Percentiles rank a stretch among this genome's conserved stretches.
These are phyloP conservation scores for Cynocephalus volans DNA, from an alignment of 2,113 vertebrate genomes.

Conservation along the genomic window DNA sequence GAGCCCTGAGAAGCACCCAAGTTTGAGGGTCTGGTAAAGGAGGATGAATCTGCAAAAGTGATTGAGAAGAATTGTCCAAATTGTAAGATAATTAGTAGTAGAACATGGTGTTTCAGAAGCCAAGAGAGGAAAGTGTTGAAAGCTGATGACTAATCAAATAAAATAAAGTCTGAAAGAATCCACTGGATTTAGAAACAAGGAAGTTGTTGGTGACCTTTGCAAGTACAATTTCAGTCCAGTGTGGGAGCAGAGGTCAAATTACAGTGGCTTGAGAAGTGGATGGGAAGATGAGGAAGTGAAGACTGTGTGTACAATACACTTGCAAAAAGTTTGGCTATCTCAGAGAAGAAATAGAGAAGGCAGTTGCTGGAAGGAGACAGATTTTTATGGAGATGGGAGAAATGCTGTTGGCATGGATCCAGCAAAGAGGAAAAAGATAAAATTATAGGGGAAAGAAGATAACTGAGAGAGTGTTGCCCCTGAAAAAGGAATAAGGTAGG, in stretches of 20 bases:
- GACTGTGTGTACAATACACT: background rate
- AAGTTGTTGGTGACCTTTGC: constrained; percentile 43
- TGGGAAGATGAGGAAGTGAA: constrained; percentile 13
- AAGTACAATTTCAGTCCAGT: constrained; percentile 21
- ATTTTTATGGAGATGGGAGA: constrained; percentile 51
- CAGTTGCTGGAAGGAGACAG: background rate
- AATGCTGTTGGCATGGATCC: background rate
- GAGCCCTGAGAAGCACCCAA: background rate
- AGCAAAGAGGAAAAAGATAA: constrained; percentile 45
- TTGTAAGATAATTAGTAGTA: background rate
- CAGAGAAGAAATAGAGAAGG: background rate
- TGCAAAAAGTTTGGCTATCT: background rate
- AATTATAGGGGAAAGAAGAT: background rate
- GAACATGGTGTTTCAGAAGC: background rate
- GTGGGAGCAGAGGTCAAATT: constrained; percentile 39
- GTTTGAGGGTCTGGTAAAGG: constrained; percentile 5
- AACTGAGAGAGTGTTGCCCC: background rate
- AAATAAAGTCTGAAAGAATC: constrained; percentile 60
- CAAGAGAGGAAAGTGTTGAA: background rate
- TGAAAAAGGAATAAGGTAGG: background rate
- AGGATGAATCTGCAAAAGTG: background rate
- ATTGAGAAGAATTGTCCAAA: constrained; percentile 6
- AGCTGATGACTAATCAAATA: constrained; percentile 28
- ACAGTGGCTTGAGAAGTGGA: background rate
- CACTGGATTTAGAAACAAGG: constrained; percentile 67